Percentiles rank a stretch among this genome's conserved stretches.
Conservation (phyloP, 2,888 invertebrate genomes). For the Proisotoma minuta region DNA sequence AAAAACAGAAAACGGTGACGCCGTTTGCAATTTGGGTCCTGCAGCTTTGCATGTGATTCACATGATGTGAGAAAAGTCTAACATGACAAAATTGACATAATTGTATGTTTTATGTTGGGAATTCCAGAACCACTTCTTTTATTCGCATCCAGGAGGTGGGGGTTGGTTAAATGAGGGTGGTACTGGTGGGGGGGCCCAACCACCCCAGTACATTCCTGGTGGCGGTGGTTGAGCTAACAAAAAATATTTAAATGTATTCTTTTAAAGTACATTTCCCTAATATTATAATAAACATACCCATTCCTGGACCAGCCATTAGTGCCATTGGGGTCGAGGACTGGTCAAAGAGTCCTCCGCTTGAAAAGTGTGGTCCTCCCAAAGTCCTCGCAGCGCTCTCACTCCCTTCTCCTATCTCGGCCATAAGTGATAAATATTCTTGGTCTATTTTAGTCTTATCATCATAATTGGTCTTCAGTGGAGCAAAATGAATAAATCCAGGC, state of each 20-base stretch:
- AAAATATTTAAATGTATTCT: no score
- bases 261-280: no score
- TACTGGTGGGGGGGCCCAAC: slow-evolving; percentile 49
- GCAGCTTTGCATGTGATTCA: no score
- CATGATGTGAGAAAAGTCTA: no score
- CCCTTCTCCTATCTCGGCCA: slow-evolving; percentile 97
- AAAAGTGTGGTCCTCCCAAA: slow-evolving; percentile 18
- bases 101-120: no score
- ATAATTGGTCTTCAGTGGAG: slow-evolving; percentile 42
- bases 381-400: slow-evolving; percentile 45
- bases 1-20: no score
- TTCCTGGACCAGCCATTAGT: slow-evolving; percentile 55
- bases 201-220: slow-evolving; percentile 45
- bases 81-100: no score
- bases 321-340: slow-evolving; percentile 62
- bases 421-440: slow-evolving; percentile 97
- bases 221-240: no score
- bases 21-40: no score
- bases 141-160: no score
- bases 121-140: no score
- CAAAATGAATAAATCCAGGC: slow-evolving; percentile 41
- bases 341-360: slow-evolving; percentile 49
- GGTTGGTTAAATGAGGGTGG: slow-evolving; percentile 52
- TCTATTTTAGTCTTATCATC: slow-evolving; percentile 82
- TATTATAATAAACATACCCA: no score